These are phyloP conservation scores for Horisme vitalbata DNA, from an alignment of 2,888 invertebrate genomes.

Conservation along the genomic window DNA sequence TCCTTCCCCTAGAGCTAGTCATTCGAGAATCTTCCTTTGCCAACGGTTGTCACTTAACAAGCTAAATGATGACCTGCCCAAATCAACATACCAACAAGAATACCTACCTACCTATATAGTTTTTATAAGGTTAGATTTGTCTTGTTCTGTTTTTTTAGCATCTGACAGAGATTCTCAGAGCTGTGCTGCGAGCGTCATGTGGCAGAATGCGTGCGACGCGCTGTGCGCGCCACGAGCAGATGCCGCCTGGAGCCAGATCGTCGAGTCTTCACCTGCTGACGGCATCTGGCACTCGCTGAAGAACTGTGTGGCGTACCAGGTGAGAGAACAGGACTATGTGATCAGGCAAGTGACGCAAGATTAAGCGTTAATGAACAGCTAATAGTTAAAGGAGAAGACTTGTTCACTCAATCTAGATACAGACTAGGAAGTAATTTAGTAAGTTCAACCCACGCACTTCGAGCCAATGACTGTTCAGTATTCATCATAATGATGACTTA, in stretches of 20 bases:
- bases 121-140: neutral
- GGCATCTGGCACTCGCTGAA: constrained; percentile 68
- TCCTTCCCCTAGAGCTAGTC: too few species aligned
- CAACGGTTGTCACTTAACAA: too few species aligned
- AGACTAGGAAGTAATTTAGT: too few species aligned
- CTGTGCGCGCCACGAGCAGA: constrained; percentile 57
- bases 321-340: constrained; percentile 24
- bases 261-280: constrained; percentile 55
- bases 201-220: constrained; percentile 62
- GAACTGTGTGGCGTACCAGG: constrained; percentile 74
- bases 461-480: too few species aligned
- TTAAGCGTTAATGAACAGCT: neutral
- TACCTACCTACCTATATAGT: neutral
- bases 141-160: constrained; percentile 21
- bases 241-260: constrained; percentile 61
- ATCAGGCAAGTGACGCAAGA: too few species aligned
- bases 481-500: too few species aligned
- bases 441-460: too few species aligned
- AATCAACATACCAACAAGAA: too few species aligned
- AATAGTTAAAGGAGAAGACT: too few species aligned
- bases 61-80: too few species aligned
- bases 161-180: constrained; percentile 46
- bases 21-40: too few species aligned
- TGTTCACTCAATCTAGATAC: too few species aligned
- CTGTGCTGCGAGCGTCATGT: constrained; percentile 65